Conservation (phyloP, 2,797 vertebrate species). For the Acropternis orthonyx region DNA sequence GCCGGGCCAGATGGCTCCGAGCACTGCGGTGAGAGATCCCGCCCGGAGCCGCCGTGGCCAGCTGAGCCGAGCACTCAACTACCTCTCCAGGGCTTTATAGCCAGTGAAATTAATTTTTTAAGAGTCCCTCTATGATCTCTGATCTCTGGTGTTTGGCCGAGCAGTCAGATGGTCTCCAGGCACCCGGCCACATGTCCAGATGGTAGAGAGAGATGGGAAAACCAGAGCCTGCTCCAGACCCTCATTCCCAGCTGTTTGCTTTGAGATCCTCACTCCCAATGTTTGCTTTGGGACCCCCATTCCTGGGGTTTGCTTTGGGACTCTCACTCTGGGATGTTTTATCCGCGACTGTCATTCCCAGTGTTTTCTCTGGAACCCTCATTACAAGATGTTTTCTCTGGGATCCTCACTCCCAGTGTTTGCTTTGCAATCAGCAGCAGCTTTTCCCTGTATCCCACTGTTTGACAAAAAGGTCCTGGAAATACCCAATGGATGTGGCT, state of each 20-base stretch:
- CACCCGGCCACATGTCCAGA: neutral
- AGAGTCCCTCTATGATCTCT: neutral
- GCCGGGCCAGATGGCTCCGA: neutral
- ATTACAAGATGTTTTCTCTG: neutral
- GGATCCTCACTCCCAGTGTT: accelerated
- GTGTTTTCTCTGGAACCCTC: neutral
- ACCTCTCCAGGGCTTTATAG: neutral
- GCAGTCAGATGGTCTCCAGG: slow-evolving; percentile 19
- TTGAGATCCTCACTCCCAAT: neutral
- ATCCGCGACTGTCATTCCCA: neutral
- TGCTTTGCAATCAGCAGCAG: neutral
- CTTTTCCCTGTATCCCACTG: neutral
- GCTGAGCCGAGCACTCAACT: neutral
- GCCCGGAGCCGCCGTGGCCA: accelerated
- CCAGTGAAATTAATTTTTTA: slow-evolving; percentile 5
- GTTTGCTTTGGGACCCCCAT: neutral
- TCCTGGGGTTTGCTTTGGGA: neutral
- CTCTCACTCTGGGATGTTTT: too few relatives aligned
- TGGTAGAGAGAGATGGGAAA: neutral
- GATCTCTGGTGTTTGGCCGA: neutral
- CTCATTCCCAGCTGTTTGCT: neutral
- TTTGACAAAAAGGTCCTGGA: neutral
- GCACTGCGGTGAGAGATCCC: accelerated
- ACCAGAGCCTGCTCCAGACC: neutral
- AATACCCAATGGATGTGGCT: accelerated